These are phyloP conservation scores for Lepus timidus DNA, from an alignment of 2,113 vertebrate species.

Conservation along the genomic window DNA sequence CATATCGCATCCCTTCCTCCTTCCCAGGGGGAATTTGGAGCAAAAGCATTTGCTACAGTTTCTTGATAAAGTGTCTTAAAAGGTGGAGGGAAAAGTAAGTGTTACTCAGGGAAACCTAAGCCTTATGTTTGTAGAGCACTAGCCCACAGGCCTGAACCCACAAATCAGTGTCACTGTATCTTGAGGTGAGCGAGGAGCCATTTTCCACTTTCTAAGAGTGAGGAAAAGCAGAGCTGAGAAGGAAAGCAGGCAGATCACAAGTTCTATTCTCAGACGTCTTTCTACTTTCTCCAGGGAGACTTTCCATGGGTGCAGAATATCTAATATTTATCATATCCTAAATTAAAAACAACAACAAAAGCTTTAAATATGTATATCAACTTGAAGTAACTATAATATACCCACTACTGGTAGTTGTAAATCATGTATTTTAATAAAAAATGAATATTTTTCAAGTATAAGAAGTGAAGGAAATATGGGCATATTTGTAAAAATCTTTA, in stretches of 20 bases:
- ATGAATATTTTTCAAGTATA: background rate
- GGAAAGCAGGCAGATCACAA: background rate
- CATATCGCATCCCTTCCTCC: no score
- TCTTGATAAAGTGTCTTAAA: background rate
- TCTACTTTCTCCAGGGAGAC: background rate
- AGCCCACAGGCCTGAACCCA: background rate
- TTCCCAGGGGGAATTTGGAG: rapidly evolving
- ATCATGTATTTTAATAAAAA: background rate
- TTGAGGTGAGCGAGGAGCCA: background rate
- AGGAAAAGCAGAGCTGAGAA: no score
- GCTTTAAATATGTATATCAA: background rate
- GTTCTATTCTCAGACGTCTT: background rate
- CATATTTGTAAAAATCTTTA: background rate
- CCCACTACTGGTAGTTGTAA: background rate
- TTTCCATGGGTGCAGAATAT: background rate
- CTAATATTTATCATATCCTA: background rate
- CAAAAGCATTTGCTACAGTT: no score
- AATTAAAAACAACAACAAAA: background rate
- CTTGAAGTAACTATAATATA: background rate
- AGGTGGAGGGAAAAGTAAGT: background rate
- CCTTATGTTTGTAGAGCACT: background rate
- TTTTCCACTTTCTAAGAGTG: rapidly evolving
- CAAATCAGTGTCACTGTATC: background rate
- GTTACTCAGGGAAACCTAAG: background rate
- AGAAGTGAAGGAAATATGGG: background rate